These are phyloP conservation scores for Wiebesia pumilae DNA, from an alignment of 1,140 invertebrate genomes.

Conservation along the genomic window DNA sequence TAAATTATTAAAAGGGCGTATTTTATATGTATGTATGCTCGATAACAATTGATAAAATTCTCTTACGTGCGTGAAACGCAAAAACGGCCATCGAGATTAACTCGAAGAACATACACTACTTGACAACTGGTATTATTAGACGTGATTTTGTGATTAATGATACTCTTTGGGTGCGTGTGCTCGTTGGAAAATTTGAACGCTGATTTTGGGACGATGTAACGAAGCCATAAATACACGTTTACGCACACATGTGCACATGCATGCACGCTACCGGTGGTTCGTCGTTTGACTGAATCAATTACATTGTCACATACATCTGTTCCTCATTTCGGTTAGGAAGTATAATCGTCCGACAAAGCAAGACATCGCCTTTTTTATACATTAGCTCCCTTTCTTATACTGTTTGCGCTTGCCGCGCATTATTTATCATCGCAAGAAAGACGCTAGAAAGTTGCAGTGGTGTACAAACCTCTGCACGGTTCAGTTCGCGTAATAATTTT, in stretches of 20 bases:
- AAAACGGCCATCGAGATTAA: too few relatives aligned
- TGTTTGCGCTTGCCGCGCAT: background rate
- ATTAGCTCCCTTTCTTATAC: background rate
- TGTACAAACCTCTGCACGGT: background rate
- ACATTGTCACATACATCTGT: constrained; percentile 23
- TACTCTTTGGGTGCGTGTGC: constrained; percentile 13
- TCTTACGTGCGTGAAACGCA: too few relatives aligned
- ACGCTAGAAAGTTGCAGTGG: background rate
- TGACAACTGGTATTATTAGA: constrained; percentile 39
- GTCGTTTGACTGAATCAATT: constrained; percentile 16
- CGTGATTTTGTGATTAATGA: constrained; percentile 36
- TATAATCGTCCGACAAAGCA: constrained; percentile 30
- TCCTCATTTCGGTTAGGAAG: background rate
- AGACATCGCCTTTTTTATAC: constrained; percentile 17
- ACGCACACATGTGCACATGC: background rate
- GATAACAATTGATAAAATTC: too few relatives aligned
- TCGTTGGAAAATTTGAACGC: constrained; percentile 20
- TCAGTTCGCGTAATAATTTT: constrained; percentile 14
- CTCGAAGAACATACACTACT: background rate
- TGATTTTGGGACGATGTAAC: constrained; percentile 2
- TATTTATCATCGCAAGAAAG: constrained; percentile 20
- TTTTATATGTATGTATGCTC: too few relatives aligned
- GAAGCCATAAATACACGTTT: background rate
- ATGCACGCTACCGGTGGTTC: too few relatives aligned
- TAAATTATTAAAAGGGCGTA: too few relatives aligned